A percentile compares a stretch with the other conserved stretches of the same genome.
Conservation (phyloP, 2,797 vertebrate genomes). For the Macropodus opercularis region DNA sequence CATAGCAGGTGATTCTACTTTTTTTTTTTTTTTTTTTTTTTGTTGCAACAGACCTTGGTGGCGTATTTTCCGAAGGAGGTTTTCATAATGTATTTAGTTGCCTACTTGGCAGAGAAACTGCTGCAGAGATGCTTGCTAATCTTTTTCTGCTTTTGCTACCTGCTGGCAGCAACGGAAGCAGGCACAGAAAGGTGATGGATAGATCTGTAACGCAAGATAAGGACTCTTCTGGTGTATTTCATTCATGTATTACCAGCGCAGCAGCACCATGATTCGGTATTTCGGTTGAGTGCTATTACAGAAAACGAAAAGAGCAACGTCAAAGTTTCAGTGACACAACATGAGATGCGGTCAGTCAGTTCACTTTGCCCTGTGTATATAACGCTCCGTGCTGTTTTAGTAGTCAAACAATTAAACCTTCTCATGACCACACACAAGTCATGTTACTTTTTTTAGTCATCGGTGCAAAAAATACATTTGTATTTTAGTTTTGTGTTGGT, state of each 20-base stretch:
- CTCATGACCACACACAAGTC: background rate
- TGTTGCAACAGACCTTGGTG: background rate
- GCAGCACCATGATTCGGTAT: conserved; percentile 46
- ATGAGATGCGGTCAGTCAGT: conserved; percentile 35
- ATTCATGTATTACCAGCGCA: conserved; percentile 34
- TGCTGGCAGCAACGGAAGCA: conserved; percentile 32
- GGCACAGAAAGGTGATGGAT: conserved; percentile 31
- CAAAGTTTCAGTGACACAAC: conserved; percentile 16
- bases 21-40: background rate
- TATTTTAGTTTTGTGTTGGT: too few species aligned
- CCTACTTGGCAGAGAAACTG: conserved; percentile 34
- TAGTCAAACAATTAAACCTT: conserved; percentile 20
- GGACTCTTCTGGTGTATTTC: conserved; percentile 39
- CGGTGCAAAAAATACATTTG: background rate
- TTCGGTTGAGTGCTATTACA: conserved; percentile 26
- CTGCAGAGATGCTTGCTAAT: conserved; percentile 30
- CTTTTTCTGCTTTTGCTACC: too few species aligned
- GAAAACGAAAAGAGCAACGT: conserved; percentile 31
- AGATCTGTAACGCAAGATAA: conserved; percentile 44
- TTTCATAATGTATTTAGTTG: conserved; percentile 22
- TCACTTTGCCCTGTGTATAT: background rate
- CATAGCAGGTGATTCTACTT: background rate
- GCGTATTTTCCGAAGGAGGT: conserved; percentile 12
- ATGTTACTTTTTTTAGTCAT: background rate
- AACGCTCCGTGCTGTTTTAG: background rate